Evolutionary conservation across 2,888 invertebrate species (phyloP), one percentile per base, ranked within the genome.

Genomic region (Lasioglossum villosulum): DNA sequence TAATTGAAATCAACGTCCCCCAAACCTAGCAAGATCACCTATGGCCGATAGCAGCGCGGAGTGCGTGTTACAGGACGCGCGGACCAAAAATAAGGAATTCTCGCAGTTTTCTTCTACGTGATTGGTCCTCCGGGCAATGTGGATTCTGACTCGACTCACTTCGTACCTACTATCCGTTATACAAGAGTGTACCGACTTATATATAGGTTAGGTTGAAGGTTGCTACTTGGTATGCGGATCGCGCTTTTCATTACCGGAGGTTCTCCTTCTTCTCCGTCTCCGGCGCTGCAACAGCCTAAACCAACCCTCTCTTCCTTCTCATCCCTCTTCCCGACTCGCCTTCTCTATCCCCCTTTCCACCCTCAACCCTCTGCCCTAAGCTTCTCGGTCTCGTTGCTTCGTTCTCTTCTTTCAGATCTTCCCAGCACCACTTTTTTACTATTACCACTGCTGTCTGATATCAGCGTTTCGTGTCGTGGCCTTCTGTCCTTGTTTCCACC

Each of bases 181-280:
- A 90, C 87, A 82, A 84, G 82, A 88, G 89, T 83, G 84, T 87
- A 90, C 89, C 78, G 80, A 82, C 83, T 83, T 78, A 73, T 73
- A 73, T 91, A 90, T 92, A 88, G 90, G 93, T 92, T 88, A 92
- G 92, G 91, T 92, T 92, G 93, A 93, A 92, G 92, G 93, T 93
- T 92, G 92, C 96, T 96, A 95, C 95, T 96, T 96, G 95, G 96
- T 96, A 96, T 96, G 96, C 96, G 95, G 95, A 95, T 95, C 96
- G 95, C 95, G 96, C 96, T 96, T 96, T 96, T 96, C 96, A 96
- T 96, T 96, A 96, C 96, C 96, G 95, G 95, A 95, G 95, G 95
- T 94, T 95, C 95, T 93, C 94, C 93, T 93, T 94, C 84, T 89
- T 87, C 90, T 37, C 59, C 66, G 70, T 56, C 72, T 85, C 70